Base-by-base conservation (phyloP, 2,113 vertebrate genomes). In the Epinephelus lanceolatus region DNA sequence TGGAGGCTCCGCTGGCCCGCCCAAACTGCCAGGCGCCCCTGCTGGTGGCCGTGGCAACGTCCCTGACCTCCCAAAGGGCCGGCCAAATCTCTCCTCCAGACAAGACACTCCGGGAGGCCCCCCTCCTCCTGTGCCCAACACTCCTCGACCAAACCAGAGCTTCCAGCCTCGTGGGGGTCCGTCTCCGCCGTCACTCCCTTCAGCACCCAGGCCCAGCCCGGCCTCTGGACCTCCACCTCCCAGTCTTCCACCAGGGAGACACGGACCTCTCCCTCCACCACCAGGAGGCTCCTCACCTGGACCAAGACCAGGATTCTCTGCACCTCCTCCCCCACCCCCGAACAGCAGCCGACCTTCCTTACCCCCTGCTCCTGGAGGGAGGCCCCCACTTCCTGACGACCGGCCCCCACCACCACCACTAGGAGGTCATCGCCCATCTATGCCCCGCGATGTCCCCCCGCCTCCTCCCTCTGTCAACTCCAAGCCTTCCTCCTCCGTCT, bases 101-200 rank as follows among this genome's bases (percentile, higher is more conserved):
- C 94, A 95, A 3, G 98, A 98, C 30, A 92, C 85, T 63, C 78
- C 91, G 0, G 93, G 89, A 47, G 90, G 90, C 0, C 93, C 93
- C 0, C 96, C 78, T 88, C 97, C 97, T 4, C 96, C 97, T 0
- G 92, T 98, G 7, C 97, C 97, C 51, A 99, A 89, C 73, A 97
- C 97, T 0, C 97, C 97, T 0, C 93, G 97, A 14, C 97, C 97
- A 10, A 23, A 83, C 45, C 93, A 94, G 27, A 91, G 92, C 59
- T 88, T 77, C 69, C 88, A 89, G 49, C 81, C 89, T 40, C 95
- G 97, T 42, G 94, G 88, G 49, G 94, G 96, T 6, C 96, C 93
- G 2, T 91, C 92, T 2, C 93, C 95, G 0, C 92, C 96, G 0
- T 92, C 91, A 3, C 47, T 96, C 47, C 96, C 95, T 0, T 89